Evolutionary conservation across 2,888 invertebrate genomes (phyloP).

Genomic region (Eupeodes latifasciatus): DNA sequence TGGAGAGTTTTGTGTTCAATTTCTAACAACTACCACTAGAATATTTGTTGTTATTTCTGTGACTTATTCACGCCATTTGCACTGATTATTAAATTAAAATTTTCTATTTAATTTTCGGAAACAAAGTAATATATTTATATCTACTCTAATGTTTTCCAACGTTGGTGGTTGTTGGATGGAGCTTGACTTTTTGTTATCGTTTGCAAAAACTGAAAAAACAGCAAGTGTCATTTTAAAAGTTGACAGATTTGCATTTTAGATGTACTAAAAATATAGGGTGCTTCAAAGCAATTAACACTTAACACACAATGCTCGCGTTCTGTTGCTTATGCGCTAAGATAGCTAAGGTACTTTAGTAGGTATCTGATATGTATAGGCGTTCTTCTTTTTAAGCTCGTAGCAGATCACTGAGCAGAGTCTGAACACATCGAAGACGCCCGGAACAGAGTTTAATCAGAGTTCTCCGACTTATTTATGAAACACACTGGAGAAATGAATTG

Average conservation of each 20-base stretch:
- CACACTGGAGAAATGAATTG: no score
- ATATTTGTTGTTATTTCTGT: not conserved
- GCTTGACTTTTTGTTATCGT: not conserved
- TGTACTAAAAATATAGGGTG: not conserved
- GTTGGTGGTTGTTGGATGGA: not conserved
- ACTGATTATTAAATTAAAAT: not conserved
- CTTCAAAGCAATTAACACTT: not conserved
- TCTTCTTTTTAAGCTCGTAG: no score
- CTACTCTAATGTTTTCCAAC: not conserved
- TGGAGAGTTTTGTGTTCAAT: not conserved
- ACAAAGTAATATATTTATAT: not conserved
- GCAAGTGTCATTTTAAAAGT: conserved; percentile 3
- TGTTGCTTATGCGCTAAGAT: no score
- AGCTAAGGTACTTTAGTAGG: no score
- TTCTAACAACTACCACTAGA: not conserved
- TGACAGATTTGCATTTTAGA: conserved; percentile 2
- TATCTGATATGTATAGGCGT: no score
- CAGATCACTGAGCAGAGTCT: no score
- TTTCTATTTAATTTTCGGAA: not conserved
- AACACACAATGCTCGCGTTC: not conserved
- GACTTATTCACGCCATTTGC: not conserved
- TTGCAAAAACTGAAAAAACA: not conserved
- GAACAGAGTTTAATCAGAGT: no score
- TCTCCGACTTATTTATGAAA: no score
- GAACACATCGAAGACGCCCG: no score